Percentiles rank a stretch among this genome's conserved stretches.
phyloP scores from a whole-genome alignment of 2,888 invertebrate genomes.

The Eledona agricola region DNA sequence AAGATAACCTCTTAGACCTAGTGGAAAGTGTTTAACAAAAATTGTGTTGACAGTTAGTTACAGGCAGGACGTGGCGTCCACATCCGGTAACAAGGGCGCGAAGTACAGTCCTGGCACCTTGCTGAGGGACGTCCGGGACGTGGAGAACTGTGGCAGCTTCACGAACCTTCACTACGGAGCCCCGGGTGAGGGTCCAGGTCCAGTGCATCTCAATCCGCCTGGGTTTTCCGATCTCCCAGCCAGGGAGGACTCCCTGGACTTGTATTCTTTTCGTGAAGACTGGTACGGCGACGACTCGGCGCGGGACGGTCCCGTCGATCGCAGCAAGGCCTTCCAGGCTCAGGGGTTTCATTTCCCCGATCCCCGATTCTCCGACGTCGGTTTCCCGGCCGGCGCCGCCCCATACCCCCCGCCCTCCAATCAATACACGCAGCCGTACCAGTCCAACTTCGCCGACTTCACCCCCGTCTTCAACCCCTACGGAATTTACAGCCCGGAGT shows the following conservation, averaged over 20 bases:
- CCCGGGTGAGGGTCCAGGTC: conserved; percentile 61
- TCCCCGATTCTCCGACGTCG: conserved; percentile 56
- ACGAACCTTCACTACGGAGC: conserved; percentile 75
- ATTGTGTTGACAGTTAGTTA: no score
- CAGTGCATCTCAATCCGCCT: conserved; percentile 48
- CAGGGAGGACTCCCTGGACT: conserved; percentile 68
- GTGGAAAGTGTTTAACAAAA: no score
- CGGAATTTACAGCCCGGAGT: conserved; percentile 56
- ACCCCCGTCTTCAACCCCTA: conserved; percentile 64
- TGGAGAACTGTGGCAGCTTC: conserved; percentile 74
- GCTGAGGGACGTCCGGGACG: conserved; percentile 64
- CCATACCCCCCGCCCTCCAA: conserved; percentile 50
- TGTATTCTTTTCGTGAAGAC: conserved; percentile 70
- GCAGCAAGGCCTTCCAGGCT: conserved; percentile 44
- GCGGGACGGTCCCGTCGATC: conserved; percentile 42
- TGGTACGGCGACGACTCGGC: conserved; percentile 67
- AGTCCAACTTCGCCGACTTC: conserved; percentile 57
- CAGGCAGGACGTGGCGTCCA: no score
- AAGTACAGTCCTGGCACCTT: conserved; percentile 59
- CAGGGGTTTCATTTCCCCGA: conserved; percentile 59
- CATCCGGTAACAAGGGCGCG: conserved; percentile 39
- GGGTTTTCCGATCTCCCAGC: conserved; percentile 60
- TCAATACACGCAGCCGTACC: conserved; percentile 57
- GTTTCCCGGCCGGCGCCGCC: conserved; percentile 50
- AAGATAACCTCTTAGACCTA: no score